A percentile compares a stretch with the other conserved stretches of the same genome.
Conservation (phyloP, 2,797 vertebrate species). For the Sarcoramphus papa region DNA sequence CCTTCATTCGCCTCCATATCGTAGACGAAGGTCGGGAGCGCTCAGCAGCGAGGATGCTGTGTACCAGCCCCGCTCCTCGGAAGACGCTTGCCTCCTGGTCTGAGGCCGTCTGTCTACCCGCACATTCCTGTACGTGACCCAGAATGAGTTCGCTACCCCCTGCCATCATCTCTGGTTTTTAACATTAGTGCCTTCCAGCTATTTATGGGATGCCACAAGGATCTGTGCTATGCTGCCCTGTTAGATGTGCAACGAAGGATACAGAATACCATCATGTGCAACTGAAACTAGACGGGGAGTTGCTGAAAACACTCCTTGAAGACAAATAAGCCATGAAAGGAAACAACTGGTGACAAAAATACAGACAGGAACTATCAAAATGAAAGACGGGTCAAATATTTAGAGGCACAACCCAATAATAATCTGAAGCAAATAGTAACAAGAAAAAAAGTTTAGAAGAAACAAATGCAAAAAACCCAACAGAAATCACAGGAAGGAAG, state of each 20-base stretch:
- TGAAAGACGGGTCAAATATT: neutral
- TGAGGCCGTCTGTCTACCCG: neutral
- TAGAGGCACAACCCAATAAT: neutral
- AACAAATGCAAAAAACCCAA: neutral
- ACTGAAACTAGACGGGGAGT: rapidly evolving
- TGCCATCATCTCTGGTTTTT: neutral
- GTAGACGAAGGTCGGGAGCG: neutral
- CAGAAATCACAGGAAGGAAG: too few relatives aligned
- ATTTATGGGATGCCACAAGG: neutral
- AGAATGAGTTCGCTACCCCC: rapidly evolving
- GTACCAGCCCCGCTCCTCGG: neutral
- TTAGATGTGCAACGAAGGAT: rapidly evolving
- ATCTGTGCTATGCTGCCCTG: neutral
- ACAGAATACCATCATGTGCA: rapidly evolving
- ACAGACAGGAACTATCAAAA: neutral
- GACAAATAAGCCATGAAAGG: neutral
- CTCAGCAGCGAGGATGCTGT: neutral
- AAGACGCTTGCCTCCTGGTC: neutral
- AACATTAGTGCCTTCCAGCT: neutral
- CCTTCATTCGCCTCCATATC: too few relatives aligned
- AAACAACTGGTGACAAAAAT: neutral
- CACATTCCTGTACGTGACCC: rapidly evolving
- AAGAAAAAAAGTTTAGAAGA: neutral
- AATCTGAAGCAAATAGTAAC: neutral
- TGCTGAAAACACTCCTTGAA: neutral